Evolutionary conservation across 1,140 invertebrate species (phyloP).

Genomic region (Atta colombica): DNA sequence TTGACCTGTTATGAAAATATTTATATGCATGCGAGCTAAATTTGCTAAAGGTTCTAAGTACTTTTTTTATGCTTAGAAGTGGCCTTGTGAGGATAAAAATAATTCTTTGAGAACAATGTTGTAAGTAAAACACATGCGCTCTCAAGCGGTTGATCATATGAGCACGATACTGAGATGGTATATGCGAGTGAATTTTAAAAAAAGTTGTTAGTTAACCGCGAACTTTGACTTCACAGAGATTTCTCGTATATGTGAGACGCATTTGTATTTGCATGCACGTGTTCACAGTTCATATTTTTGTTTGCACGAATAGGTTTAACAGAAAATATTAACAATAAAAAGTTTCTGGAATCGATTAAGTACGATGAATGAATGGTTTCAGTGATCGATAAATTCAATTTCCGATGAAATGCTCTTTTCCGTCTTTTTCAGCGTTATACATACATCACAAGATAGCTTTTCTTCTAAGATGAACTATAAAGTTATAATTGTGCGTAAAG

Average conservation of each 20-base stretch:
- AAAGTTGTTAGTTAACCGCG: conserved; percentile 22
- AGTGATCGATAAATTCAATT: conserved; percentile 71
- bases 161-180: conserved; percentile 22
- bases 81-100: conserved; percentile 54
- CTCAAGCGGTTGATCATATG: conserved; percentile 8
- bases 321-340: conserved; percentile 65
- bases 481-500: too few species aligned
- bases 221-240: conserved; percentile 62
- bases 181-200: conserved; percentile 1
- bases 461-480: neutral
- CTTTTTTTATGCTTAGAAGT: conserved; percentile 14
- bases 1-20: conserved; percentile 23
- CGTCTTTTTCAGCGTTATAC: neutral
- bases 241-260: neutral
- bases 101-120: conserved; percentile 7
- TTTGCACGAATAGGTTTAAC: conserved; percentile 71
- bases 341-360: conserved; percentile 71
- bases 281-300: neutral
- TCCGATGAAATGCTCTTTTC: conserved; percentile 42
- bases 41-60: conserved; percentile 28
- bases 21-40: conserved; percentile 42
- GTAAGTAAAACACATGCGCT: conserved; percentile 3
- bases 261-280: neutral
- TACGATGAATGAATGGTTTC: conserved; percentile 70
- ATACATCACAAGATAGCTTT: neutral